Base-by-base conservation (phyloP, 2,888 invertebrate species). In the Leucania comma region DNA sequence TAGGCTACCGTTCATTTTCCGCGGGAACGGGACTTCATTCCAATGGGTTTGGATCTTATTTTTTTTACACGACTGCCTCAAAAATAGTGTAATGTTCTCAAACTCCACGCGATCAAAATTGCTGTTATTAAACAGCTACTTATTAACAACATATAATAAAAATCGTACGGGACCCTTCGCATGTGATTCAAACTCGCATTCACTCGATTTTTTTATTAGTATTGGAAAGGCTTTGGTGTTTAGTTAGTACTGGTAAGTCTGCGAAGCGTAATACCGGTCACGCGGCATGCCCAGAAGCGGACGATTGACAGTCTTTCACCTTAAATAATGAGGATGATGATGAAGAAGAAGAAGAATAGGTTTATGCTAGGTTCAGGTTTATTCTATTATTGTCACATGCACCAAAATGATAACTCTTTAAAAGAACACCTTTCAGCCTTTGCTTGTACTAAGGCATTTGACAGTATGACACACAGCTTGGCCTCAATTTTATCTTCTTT, bases 401-500 rank as follows among this genome's bases (percentile, higher is more conserved):
- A 46, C 46, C 20, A 46, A 12, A 46, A 54, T 22, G 10, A n/a
- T 32, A 46, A 42, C 14, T 38, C 20, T 38, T 17, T 42, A 8
- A 38, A 14, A 57, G 26, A 50, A 26, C 17, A 4, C 1, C 10
- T 66, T n/a, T 2, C 20, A 46, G 46, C 20, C 6, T 46, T 24
- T 20, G 0, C 8, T 2, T 50, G 10, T 9, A n/a, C 32, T 8
- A 32, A n/a, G 9, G 8, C 20, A n/a, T n/a, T 48, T 48, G 8
- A 48, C 9, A n/a, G 46, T 48, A 22, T 29, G 29, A 54, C 17
- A 26, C 17, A 20, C 4, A 26, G 10, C 12, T 38, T 68, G n/a
- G 29, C 22, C 48, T 35, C 24, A 29, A 2, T 63, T 51, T 53
- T 76, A 62, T 62, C 50, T 65, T 14, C 2, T 54, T 68, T 56